Evolutionary conservation across 2,888 invertebrate species (phyloP), one percentile per base, ranked within the genome.

Genomic region (Ecdyonurus torrentis): DNA sequence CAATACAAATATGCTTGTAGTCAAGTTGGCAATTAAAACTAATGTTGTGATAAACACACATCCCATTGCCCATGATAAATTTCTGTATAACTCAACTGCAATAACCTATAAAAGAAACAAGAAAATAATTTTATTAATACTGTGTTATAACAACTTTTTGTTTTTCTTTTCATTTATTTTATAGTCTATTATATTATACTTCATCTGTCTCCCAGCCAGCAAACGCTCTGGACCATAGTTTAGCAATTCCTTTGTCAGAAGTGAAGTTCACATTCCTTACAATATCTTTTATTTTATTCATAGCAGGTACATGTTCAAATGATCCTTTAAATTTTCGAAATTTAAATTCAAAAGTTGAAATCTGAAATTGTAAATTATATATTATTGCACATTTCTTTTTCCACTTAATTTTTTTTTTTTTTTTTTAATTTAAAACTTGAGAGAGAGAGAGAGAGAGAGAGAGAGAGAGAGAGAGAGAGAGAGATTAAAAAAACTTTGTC

Each of bases 181-280:
- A n/a, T n/a, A n/a, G n/a, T n/a, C n/a, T n/a, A n/a, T n/a, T n/a
- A n/a, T n/a, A n/a, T n/a, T 58, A 61, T 59, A 69, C 68, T 64
- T 70, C 70, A 61, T 70, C 70, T 2, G 70, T 70, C 65, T 70
- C 70, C 70, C 70, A 70, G 23, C 66, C 65, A 2, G 69, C 69
- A 65, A 69, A 70, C 1, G 66, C 68, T 37, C 68, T 65, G 0
- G 69, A 67, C 68, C 69, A 70, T 1, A 67, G 65, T 61, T 69
- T 68, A 2, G 65, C 61, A 10, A 52, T 63, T 24, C 61, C 60
- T 15, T 61, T 23, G 7, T 65, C 64, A 37, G 68, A 23, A 3
- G 60, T 58, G 10, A 65, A 50, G 58, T 67, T 64, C 3, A 66
- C 62, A 2, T 62, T 52, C 2, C 65, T 65, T 7, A 69, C 66